Conservation (phyloP, 2,888 invertebrate species). For the Aporophyla lueneburgensis region DNA sequence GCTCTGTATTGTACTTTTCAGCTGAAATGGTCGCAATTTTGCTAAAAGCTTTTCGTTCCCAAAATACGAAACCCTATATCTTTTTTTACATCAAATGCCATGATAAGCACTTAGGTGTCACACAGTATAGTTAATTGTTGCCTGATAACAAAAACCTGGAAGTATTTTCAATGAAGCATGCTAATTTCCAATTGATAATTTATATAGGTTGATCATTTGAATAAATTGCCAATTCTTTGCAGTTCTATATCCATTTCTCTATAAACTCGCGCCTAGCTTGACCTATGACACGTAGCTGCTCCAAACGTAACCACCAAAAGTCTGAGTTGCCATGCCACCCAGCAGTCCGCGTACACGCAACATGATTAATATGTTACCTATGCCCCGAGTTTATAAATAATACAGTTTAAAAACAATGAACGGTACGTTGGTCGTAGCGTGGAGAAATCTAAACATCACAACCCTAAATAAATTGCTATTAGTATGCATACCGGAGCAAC, state of each 20-base stretch:
- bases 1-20: background rate
- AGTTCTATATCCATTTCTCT: background rate
- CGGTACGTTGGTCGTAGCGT: conserved; percentile 67
- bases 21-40: background rate
- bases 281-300: conserved; percentile 19
- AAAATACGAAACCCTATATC: background rate
- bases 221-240: background rate
- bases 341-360: conserved; percentile 45
- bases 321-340: conserved; percentile 60
- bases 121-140: background rate
- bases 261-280: background rate
- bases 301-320: conserved; percentile 36
- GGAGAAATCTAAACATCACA: conserved; percentile 87
- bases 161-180: background rate
- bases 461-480: conserved; percentile 82
- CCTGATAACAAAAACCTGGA: background rate
- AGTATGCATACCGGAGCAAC: conserved; percentile 85
- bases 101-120: background rate
- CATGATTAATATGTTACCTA: conserved; percentile 63
- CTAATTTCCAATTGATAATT: background rate
- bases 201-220: background rate
- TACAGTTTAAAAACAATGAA: conserved; percentile 70
- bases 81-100: background rate
- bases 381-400: conserved; percentile 69
- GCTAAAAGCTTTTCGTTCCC: background rate